A percentile compares a stretch with the other conserved stretches of the same genome.
Conservation (phyloP, 2,113 vertebrate species). For the Acanthisitta chloris region DNA sequence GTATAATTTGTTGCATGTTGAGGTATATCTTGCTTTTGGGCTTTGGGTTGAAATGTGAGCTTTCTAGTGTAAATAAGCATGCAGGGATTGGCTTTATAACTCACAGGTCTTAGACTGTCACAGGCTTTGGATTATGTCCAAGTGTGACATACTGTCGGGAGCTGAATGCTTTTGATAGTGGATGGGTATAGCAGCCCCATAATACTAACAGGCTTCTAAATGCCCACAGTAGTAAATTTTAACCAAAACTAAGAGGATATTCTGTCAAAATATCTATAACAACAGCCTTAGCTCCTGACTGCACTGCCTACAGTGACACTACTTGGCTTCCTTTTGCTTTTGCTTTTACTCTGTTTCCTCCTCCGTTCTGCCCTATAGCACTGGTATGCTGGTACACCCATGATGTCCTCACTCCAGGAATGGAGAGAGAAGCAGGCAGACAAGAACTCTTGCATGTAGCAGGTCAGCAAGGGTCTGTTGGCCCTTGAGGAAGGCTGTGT, state of each 20-base stretch:
- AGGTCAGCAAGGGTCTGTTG: neutral
- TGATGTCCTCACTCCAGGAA: neutral
- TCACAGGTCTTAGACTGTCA: constrained; percentile 10
- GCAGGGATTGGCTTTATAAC: neutral
- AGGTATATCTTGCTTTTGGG: neutral
- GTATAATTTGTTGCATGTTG: neutral
- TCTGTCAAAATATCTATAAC: neutral
- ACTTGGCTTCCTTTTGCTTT: neutral
- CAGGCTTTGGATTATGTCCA: constrained; percentile 17
- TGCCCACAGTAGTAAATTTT: neutral
- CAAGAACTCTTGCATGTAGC: neutral
- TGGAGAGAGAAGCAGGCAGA: neutral
- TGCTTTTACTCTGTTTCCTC: neutral
- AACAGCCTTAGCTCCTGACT: neutral
- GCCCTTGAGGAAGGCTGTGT: neutral
- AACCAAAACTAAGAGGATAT: neutral
- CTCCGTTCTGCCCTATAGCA: neutral
- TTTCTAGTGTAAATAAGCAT: constrained; percentile 12
- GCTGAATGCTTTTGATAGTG: neutral
- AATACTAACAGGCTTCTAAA: neutral
- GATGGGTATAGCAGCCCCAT: neutral
- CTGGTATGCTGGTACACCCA: no score
- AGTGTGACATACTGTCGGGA: constrained; percentile 10
- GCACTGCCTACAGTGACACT: neutral
- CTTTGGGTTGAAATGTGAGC: constrained; percentile 34